Base-by-base conservation (phyloP, 1,140 invertebrate genomes). In the Pteromalus puparum region DNA sequence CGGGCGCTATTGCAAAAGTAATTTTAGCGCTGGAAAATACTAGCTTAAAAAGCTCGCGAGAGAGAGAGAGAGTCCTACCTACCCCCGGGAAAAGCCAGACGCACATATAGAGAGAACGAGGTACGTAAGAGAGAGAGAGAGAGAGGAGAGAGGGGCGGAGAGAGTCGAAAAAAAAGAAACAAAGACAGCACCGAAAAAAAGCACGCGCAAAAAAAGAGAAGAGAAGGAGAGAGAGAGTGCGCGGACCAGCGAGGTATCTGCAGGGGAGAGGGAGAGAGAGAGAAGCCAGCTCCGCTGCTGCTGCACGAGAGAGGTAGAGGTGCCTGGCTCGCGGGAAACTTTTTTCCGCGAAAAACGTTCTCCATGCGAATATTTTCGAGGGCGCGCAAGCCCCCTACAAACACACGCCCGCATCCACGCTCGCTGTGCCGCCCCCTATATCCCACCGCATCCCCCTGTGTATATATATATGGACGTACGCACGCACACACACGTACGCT, bases 1-100 rank as follows among this genome's bases (percentile, higher is more conserved):
- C 53, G 70, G 65, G 74, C 28, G 73, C 80, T 85, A 85, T 85
- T 86, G 85, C 68, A 86, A 86, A 86, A 86, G 85, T 86, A 82
- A 86, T 86, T 86, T 82, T 83, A 86, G 72, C 81, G 61, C 67
- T 86, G 81, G 70, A 86, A 85, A 86, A 86, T 86, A 83, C 53
- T 78, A 86, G 81, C 85, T 83, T 82, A 83, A 86, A 85, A 85
- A 86, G 85, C 81, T 82, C 74, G 79, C 48, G 72, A 75, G 79
- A 53, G 80, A 75, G 61, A 80, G n/a, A n/a, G n/a, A n/a, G n/a
- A n/a, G n/a, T n/a, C n/a, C n/a, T n/a, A n/a, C 77, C 75, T 75
- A 76, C 70, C 81, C 77, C 77, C 42, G 81, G 81, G 76, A 77
- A 86, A 86, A 83, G 72, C 75, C 76, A 86, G 79, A 82, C 73